Evolutionary conservation across 1,140 invertebrate species (phyloP).

Genomic region (Stegodyphus dumicola): DNA sequence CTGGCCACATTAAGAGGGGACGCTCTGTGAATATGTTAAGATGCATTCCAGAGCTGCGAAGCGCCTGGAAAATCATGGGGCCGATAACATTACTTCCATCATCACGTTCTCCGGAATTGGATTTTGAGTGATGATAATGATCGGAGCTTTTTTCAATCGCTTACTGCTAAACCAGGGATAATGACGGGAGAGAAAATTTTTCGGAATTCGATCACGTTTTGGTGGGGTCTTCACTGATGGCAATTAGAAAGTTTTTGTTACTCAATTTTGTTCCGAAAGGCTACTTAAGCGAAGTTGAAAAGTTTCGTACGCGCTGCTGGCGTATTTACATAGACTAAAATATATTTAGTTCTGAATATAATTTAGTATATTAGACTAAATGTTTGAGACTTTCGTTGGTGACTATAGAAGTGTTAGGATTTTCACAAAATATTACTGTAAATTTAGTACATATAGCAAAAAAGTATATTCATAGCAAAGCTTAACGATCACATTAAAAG

Average conservation of each 20-base stretch:
- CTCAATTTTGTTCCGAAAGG: background rate
- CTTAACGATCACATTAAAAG: no score
- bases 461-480: no score
- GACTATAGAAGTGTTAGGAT: no score
- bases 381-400: no score
- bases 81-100: slow-evolving; percentile 4
- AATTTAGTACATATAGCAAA: no score
- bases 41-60: background rate
- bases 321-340: no score
- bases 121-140: slow-evolving; percentile 60
- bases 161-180: slow-evolving; percentile 19
- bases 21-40: background rate
- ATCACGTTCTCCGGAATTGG: slow-evolving; percentile 51
- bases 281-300: no score
- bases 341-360: no score
- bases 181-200: slow-evolving; percentile 35
- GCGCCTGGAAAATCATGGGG: background rate
- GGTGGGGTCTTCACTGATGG: background rate
- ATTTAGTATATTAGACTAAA: no score
- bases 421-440: no score
- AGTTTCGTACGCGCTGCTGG: no score
- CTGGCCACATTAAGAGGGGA: background rate
- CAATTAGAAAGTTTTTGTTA: slow-evolving; percentile 37
- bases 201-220: slow-evolving; percentile 45
- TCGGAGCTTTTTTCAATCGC: slow-evolving; percentile 16